Percentiles rank a stretch among this genome's conserved stretches.
These are phyloP conservation scores for Chironomus tepperi DNA, from an alignment of 1,140 invertebrate species.

Conservation along the genomic window DNA sequence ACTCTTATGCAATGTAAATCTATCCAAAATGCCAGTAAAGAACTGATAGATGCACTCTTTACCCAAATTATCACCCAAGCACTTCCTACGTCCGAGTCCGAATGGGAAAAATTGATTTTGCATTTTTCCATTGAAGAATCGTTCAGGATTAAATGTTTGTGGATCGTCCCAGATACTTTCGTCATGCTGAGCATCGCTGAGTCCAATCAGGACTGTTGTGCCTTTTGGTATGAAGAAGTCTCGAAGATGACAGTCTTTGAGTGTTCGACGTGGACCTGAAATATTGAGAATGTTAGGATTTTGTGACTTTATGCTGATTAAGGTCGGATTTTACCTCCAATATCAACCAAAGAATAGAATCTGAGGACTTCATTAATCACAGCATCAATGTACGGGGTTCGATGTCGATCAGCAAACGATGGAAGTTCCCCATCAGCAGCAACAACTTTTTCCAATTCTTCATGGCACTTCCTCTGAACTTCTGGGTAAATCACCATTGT, in stretches of 20 bases:
- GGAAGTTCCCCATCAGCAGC: conserved; percentile 34
- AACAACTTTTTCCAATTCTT: conserved; percentile 53
- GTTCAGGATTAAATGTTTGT: conserved; percentile 58
- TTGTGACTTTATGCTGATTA: neutral
- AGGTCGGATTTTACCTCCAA: neutral
- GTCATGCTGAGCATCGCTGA: conserved; percentile 55
- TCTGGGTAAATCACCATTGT: conserved; percentile 54
- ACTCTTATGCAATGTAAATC: conserved; percentile 39
- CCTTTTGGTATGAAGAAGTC: conserved; percentile 59
- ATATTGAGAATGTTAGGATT: conserved; percentile 33
- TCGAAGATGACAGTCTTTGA: conserved; percentile 48
- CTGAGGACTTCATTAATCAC: conserved; percentile 56
- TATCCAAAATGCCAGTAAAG: conserved; percentile 59
- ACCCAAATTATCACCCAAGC: conserved; percentile 72
- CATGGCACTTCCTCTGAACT: conserved; percentile 54
- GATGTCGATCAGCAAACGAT: conserved; percentile 35
- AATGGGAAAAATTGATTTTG: neutral
- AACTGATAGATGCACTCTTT: conserved; percentile 63
- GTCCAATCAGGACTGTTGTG: conserved; percentile 52
- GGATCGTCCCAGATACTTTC: conserved; percentile 56
- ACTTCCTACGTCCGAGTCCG: conserved; percentile 49
- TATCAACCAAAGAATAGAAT: conserved; percentile 49
- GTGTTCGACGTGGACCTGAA: conserved; percentile 55
- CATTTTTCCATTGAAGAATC: conserved; percentile 45
- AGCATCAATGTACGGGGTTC: conserved; percentile 54